Evolutionary conservation across 2,888 invertebrate species (phyloP).

Genomic region (Glyphotaelius pellucidus): DNA sequence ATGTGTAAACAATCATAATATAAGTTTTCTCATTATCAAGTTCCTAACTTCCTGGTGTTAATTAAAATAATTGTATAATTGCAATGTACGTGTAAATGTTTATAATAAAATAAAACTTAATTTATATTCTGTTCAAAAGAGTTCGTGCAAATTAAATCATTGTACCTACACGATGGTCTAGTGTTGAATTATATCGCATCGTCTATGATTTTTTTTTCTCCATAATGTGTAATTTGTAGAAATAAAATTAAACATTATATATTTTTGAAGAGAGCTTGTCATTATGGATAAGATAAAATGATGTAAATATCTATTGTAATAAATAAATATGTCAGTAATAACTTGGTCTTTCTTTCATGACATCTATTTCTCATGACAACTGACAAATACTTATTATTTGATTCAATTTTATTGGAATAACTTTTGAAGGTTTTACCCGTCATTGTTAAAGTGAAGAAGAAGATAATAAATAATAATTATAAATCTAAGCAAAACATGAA

Average conservation of each 20-base stretch:
- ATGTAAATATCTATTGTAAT: constrained; percentile 56
- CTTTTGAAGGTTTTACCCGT: too few species aligned
- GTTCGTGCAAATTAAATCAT: not conserved
- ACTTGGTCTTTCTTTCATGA: not conserved
- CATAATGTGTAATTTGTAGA: not conserved
- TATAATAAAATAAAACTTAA: not conserved
- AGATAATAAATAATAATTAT: too few species aligned
- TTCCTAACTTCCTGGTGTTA: constrained; percentile 4
- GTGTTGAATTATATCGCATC: not conserved
- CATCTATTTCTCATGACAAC: too few species aligned
- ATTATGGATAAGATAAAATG: constrained; percentile 43
- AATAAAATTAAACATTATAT: constrained; percentile 30
- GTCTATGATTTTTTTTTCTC: not conserved
- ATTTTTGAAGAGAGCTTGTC: constrained; percentile 66
- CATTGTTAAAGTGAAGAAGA: too few species aligned
- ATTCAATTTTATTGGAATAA: too few species aligned
- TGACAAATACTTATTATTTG: too few species aligned
- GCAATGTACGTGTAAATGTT: not conserved
- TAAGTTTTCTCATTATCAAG: constrained; percentile 25
- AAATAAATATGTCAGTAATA: constrained; percentile 59
- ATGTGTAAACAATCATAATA: constrained; percentile 9
- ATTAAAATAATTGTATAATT: not conserved
- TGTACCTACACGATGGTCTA: not conserved
- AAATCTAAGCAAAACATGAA: too few species aligned
- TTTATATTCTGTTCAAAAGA: not conserved